Evolutionary conservation across 2,888 invertebrate genomes (phyloP).

Genomic region (Tinea semifulvella): DNA sequence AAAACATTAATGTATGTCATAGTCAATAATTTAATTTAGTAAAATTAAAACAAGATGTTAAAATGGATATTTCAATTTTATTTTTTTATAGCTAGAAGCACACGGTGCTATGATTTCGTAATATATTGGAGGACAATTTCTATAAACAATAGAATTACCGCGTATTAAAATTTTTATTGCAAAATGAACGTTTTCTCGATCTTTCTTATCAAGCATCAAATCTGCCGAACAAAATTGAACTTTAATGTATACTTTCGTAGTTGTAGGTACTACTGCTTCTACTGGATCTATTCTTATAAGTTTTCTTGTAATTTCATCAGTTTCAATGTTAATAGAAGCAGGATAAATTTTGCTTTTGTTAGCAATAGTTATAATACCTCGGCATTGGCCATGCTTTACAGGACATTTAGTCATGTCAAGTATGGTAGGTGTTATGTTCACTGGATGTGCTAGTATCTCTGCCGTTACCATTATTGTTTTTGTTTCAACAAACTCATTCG

Average conservation of each 20-base stretch:
- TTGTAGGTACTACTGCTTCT: conserved; percentile 28
- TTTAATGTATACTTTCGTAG: conserved; percentile 26
- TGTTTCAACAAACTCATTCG: conserved; percentile 26
- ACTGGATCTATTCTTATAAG: conserved; percentile 38
- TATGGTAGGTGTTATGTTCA: conserved; percentile 35
- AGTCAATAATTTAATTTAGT: no score
- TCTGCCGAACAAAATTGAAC: conserved; percentile 35
- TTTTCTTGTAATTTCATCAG: conserved; percentile 40
- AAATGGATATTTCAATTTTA: background rate
- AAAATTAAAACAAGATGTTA: background rate
- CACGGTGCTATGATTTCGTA: conserved; percentile 24
- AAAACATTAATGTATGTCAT: no score
- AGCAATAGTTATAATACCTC: conserved; percentile 32
- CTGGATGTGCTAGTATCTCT: conserved; percentile 41
- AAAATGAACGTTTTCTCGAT: conserved; percentile 37
- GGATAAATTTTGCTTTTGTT: conserved; percentile 36
- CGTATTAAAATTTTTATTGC: conserved; percentile 39
- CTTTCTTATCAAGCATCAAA: conserved; percentile 18
- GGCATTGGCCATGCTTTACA: conserved; percentile 34
- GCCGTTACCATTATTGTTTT: conserved; percentile 37
- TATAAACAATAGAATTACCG: conserved; percentile 33
- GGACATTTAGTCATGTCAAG: conserved; percentile 42
- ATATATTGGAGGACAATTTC: conserved; percentile 26
- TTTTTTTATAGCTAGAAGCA: conserved; percentile 15
- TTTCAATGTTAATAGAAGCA: conserved; percentile 35